phyloP scores from a whole-genome alignment of 2,797 vertebrate species.

The Paguma larvata region DNA sequence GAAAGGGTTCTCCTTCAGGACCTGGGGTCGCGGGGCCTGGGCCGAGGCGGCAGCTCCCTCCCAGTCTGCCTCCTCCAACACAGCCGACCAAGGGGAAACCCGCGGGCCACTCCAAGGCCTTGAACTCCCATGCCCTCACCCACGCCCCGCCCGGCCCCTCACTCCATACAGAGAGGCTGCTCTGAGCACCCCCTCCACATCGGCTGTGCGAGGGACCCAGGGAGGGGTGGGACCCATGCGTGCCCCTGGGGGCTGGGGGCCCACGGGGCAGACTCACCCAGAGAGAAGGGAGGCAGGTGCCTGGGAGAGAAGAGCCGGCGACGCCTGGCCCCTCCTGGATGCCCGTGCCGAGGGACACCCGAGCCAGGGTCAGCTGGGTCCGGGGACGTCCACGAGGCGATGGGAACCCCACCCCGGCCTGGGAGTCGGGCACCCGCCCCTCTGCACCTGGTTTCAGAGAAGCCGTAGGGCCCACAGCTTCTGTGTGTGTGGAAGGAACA shows the following conservation, averaged over 20 bases:
- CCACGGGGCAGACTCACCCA: neutral
- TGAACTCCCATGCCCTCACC: neutral
- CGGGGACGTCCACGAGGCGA: accelerated
- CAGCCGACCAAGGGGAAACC: neutral
- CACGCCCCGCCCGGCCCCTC: accelerated
- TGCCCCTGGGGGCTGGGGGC: neutral
- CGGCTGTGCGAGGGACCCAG: too few species aligned
- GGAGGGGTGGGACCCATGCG: neutral
- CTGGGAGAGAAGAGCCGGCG: neutral
- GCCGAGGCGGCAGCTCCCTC: neutral
- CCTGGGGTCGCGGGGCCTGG: neutral
- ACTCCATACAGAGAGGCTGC: accelerated
- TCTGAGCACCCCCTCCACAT: accelerated
- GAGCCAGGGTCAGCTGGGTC: neutral
- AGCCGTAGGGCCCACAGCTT: neutral
- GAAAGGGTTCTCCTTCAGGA: neutral
- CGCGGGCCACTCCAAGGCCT: accelerated
- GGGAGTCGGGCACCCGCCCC: accelerated
- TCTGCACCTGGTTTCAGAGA: neutral
- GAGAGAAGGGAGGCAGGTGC: neutral
- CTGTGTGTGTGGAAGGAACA: neutral
- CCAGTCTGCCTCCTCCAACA: neutral
- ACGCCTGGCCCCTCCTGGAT: neutral
- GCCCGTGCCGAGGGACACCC: neutral
- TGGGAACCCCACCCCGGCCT: neutral